Base-by-base conservation (phyloP, 2,888 invertebrate genomes). In the Xanthia icteritia region DNA sequence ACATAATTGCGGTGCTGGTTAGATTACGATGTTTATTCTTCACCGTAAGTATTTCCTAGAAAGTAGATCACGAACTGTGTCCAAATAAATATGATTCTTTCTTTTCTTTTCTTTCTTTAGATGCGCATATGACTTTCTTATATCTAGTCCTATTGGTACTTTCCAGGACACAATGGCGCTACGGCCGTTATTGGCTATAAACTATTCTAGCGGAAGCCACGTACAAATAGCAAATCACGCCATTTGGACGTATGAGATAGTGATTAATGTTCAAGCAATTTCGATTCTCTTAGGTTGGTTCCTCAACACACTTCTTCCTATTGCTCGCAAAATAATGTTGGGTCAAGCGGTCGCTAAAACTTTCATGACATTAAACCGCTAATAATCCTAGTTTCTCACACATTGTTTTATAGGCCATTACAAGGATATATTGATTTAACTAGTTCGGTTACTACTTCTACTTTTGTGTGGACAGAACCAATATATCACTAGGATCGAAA, bases 381-480 rank as follows among this genome's bases (percentile, higher is more conserved):
- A 87, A 86, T 85, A 85, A 85, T 71, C 31, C 64, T 67, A 74
- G 75, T 86, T 86, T 76, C 67, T 63, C 72, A 27, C 60, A 73
- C 68, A 76, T 79, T 82, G 79, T 82, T 87, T 82, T 81, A 87
- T 79, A 83, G 80, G 77, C 75, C 75, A 83, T 86, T 85, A 83
- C 66, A 83, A 74, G 66, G 74, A 85, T 60, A 82, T 78, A 83
- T 82, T 79, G 75, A 61, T 80, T 78, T 80, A 78, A 77, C 68
- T 82, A 74, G 75, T 83, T 87, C 63, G 36, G 69, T 73, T 36
- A 64, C 76, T 60, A 31, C 61, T 79, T 51, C 42, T 51, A 61
- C n/a, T 72, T 73, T 74, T 73, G 69, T 63, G 73, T 81, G 64
- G 64, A 51, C 39, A 71, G 54, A 81, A 45, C 39, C 36, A 65